Evolutionary conservation across 2,113 vertebrate species (phyloP).

Genomic region (Noturus placidus): DNA sequence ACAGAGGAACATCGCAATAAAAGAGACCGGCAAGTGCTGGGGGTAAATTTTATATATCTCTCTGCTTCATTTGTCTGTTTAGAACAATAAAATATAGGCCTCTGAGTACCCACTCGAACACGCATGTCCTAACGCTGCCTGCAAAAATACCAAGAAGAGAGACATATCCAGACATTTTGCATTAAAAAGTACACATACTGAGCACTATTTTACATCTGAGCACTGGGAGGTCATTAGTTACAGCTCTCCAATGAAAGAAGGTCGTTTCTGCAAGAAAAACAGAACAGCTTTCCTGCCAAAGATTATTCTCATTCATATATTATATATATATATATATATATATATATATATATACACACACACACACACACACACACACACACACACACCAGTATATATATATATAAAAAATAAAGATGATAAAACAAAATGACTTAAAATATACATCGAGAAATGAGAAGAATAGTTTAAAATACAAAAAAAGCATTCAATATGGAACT

Average conservation of each 20-base stretch:
- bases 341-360: slow-evolving; percentile 62
- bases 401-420: slow-evolving; percentile 59
- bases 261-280: slow-evolving; percentile 78
- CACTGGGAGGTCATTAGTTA: slow-evolving; percentile 81
- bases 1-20: slow-evolving; percentile 78
- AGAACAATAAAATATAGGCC: slow-evolving; percentile 81
- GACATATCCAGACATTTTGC: slow-evolving; percentile 74
- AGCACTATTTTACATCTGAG: slow-evolving; percentile 79
- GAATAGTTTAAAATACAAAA: slow-evolving; percentile 69
- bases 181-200: slow-evolving; percentile 75
- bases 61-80: slow-evolving; percentile 79
- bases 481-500: slow-evolving; percentile 87
- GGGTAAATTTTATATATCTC: slow-evolving; percentile 74
- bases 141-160: slow-evolving; percentile 78
- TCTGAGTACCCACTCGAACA: slow-evolving; percentile 71
- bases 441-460: slow-evolving; percentile 88
- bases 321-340: slow-evolving; percentile 61
- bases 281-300: slow-evolving; percentile 79
- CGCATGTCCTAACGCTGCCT: slow-evolving; percentile 76
- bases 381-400: slow-evolving; percentile 67
- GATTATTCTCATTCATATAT: slow-evolving; percentile 81
- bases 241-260: slow-evolving; percentile 80
- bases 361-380: background rate
- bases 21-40: slow-evolving; percentile 82
- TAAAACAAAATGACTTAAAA: slow-evolving; percentile 76